phyloP scores from a whole-genome alignment of 2,888 invertebrate genomes.

The Nymphalis polychloros region DNA sequence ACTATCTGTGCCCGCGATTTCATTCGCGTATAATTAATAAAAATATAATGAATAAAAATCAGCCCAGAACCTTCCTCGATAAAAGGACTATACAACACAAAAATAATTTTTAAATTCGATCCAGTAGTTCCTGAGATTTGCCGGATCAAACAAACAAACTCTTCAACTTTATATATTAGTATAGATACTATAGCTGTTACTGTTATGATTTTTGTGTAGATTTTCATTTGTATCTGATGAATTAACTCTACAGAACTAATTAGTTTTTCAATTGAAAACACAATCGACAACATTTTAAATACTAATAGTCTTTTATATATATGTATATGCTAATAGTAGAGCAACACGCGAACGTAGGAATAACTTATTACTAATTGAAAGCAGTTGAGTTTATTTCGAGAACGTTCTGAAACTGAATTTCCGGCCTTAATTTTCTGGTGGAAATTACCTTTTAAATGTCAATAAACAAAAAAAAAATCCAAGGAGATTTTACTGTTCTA shows the following conservation, averaged over 20 bases:
- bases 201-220: background rate
- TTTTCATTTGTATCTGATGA: background rate
- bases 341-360: slow-evolving; percentile 11
- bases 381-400: background rate
- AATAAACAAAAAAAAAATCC: too few species aligned
- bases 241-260: background rate
- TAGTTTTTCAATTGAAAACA: slow-evolving; percentile 4
- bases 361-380: slow-evolving; percentile 17
- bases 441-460: background rate
- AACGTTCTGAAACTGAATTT: background rate
- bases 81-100: too few species aligned
- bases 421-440: background rate
- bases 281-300: slow-evolving; percentile 17
- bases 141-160: too few species aligned
- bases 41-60: too few species aligned
- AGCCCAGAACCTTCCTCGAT: too few species aligned
- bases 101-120: too few species aligned
- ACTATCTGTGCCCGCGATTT: too few species aligned
- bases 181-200: too few species aligned
- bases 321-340: slow-evolving; percentile 15
- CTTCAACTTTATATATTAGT: too few species aligned
- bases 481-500: too few species aligned
- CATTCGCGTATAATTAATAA: too few species aligned
- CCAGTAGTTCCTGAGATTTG: too few species aligned
- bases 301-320: slow-evolving; percentile 18